phyloP scores from a whole-genome alignment of 2,113 vertebrate species.

The Seriola aureovittata region DNA sequence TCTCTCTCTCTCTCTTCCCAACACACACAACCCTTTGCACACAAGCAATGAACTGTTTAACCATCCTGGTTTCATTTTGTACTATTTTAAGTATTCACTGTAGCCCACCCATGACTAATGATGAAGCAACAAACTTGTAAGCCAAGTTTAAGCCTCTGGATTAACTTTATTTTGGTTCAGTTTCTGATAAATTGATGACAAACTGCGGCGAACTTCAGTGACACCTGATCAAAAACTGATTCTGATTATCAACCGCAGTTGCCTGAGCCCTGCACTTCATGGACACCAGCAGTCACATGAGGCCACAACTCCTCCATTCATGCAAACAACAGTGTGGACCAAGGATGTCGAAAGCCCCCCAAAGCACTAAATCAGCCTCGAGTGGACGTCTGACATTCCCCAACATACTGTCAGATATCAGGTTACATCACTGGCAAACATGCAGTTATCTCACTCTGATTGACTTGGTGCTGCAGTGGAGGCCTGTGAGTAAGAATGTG shows the following conservation, averaged over 20 bases:
- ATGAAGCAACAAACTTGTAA: conserved; percentile 1
- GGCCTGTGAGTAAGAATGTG: conserved; percentile 50
- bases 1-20: conserved; percentile 14
- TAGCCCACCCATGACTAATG: conserved; percentile 35
- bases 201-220: not conserved
- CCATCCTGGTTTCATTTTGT: conserved; percentile 27
- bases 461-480: conserved; percentile 39
- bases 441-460: conserved; percentile 54
- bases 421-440: conserved; percentile 78
- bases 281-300: conserved; percentile 10
- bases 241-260: not conserved
- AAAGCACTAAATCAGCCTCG: conserved; percentile 51
- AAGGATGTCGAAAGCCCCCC: conserved; percentile 45
- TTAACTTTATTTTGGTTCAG: conserved; percentile 8
- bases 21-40: conserved; percentile 47
- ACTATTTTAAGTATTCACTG: conserved; percentile 46
- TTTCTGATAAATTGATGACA: not conserved
- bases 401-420: conserved; percentile 80
- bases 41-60: conserved; percentile 42
- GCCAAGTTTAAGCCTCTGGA: not conserved
- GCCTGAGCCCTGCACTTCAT: not conserved
- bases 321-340: conserved; percentile 28
- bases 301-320: conserved; percentile 38
- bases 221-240: conserved; percentile 12
- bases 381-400: conserved; percentile 79